Base-by-base conservation (phyloP, 2,113 vertebrate species). In the Triplophysa tibetana region DNA sequence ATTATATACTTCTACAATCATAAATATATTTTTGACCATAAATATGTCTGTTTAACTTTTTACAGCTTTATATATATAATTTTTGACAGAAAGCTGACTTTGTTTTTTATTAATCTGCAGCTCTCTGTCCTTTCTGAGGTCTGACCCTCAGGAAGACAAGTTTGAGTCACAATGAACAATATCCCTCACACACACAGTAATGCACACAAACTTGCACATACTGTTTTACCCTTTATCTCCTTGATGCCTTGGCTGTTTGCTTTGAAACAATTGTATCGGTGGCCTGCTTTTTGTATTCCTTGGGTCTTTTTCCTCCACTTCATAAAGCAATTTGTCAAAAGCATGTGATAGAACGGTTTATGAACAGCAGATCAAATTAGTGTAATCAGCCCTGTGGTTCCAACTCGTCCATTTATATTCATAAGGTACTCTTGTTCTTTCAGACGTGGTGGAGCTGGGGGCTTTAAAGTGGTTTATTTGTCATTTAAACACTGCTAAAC, bases 291-390 rank as follows among this genome's bases (percentile, higher is more conserved):
- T 61, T 65, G 26, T 38, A 33, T 54, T 65, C 16, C 41, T 63
- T 19, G 11, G 9, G 21, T 54, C 13, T 77, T 65, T 77, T 65
- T 10, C 26, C 43, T 23, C 13, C 17, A 21, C 62, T 77, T 65
- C 48, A n/a, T 52, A 77, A 77, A 65, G 62, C 75, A 65, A 65
- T 65, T 77, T 77, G 45, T 77, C 75, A 77, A 66, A 26, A 65
- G 61, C 48, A 50, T 77, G 75, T 77, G 75, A 77, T 65, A 65
- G 45, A 65, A 65, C 62, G 24, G 62, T 65, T 64, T 66, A 33
- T 77, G 75, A 77, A 77, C n/a, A 77, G 45, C 75, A 65, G 45
- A 77, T 65, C 23, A 77, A 77, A 77, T 77, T 77, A 65, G 75
- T 33, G 45, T 66, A 65, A 77, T 65, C 75, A 65, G 64, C 62